Evolutionary conservation across 2,888 invertebrate genomes (phyloP), one percentile per base, ranked within the genome.

Genomic region (Eulithis prunata): DNA sequence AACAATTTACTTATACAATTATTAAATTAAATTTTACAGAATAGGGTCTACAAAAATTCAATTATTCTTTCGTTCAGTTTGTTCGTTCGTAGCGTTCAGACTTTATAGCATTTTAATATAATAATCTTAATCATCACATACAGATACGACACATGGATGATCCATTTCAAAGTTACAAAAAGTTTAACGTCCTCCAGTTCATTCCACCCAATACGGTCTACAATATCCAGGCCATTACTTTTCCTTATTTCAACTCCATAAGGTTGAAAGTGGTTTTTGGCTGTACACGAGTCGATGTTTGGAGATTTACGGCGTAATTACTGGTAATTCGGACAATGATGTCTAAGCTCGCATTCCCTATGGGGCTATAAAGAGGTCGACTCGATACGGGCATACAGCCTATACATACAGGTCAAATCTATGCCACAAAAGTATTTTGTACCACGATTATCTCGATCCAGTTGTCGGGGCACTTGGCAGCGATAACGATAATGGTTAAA

Each of bases 111-210:
- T 53, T 55, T 10, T 57, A 10, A 61, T 58, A 58, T 43, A 59
- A 56, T 60, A 59, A 66, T 58, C 62, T 70, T 72, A 66, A 73
- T 62, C 51, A 69, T 65, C 72, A 71, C 71, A 71, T 73, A 62
- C 64, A 63, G 21, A 21, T 54, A 38, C 53, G 36, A 53, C 38
- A 41, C 38, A 52, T 45, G 47, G 47, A 64, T 68, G 69, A 73
- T 71, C 71, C 70, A 69, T 70, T 70, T 62, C 70, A 66, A 72
- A 62, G 70, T 68, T 63, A 64, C 71, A 70, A 71, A 69, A 69
- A 72, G 76, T 73, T 71, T 78, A 74, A 71, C 71, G 77, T 76
- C 76, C 77, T 66, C 57, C 69, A 75, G 80, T 78, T 80, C 81
- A 75, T 78, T 80, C 76, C 69, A 75, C 78, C 75, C 63, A 57